Conservation (phyloP, 2,888 invertebrate species). For the Aspidapion aeneum region DNA sequence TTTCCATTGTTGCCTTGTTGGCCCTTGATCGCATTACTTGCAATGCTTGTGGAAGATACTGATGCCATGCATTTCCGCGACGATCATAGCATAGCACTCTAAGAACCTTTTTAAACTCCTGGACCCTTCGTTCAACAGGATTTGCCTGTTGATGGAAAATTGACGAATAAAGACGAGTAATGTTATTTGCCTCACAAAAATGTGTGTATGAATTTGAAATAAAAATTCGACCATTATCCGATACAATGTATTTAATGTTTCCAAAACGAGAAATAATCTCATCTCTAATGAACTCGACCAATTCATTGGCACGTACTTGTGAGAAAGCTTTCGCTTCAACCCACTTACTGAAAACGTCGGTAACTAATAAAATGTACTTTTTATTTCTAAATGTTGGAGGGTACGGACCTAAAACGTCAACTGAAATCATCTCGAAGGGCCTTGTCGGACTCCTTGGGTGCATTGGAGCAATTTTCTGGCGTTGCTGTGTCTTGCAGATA, state of each 20-base stretch:
- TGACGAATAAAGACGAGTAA: constrained; percentile 20
- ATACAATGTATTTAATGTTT: constrained; percentile 7
- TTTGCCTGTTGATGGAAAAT: too few species aligned
- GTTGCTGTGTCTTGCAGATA: not conserved
- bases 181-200: too few species aligned
- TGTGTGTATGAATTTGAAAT: too few species aligned
- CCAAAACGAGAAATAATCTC: too few species aligned
- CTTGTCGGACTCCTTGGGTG: too few species aligned
- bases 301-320: too few species aligned
- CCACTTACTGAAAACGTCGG: too few species aligned
- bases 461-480: constrained; percentile 6
- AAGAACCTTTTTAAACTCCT: constrained; percentile 30
- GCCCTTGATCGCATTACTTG: constrained; percentile 10
- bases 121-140: constrained; percentile 29
- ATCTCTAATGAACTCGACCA: constrained; percentile 2
- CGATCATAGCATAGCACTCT: constrained; percentile 14
- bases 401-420: too few species aligned
- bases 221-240: constrained; percentile 20
- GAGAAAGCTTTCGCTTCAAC: constrained; percentile 4
- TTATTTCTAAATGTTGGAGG: too few species aligned
- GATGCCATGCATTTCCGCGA: constrained; percentile 12
- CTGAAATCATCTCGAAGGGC: too few species aligned
- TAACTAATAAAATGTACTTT: too few species aligned
- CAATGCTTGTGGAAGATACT: constrained; percentile 8
- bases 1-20: constrained; percentile 18